phyloP scores from a whole-genome alignment of 1,140 invertebrate genomes.

The Bombus consobrinus region DNA sequence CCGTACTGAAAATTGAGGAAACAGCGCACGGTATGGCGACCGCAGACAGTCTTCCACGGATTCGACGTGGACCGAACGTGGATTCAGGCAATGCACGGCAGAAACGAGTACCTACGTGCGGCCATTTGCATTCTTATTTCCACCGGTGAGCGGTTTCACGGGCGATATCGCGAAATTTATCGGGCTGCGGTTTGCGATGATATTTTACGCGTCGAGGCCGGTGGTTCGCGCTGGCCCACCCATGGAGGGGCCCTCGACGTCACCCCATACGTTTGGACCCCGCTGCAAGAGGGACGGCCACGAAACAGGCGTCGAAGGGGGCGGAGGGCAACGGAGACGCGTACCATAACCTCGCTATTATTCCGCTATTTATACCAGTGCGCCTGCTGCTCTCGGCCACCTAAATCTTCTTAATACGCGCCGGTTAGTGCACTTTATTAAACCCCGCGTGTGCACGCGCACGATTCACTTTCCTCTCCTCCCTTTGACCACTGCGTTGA shows the following conservation, averaged over 20 bases:
- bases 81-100: not conserved
- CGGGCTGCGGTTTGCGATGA: slow-evolving; percentile 77
- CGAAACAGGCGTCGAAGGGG: slow-evolving; percentile 35
- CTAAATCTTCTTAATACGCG: slow-evolving; percentile 79
- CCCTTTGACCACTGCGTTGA: not conserved
- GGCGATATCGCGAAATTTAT: slow-evolving; percentile 78
- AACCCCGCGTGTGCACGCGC: slow-evolving; percentile 61
- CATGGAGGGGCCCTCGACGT: slow-evolving; percentile 73
- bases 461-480: slow-evolving; percentile 11
- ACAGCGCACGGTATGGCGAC: not conserved
- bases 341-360: slow-evolving; percentile 77
- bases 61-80: not conserved
- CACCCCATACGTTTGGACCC: slow-evolving; percentile 76
- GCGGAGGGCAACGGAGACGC: slow-evolving; percentile 57
- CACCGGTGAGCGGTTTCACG: slow-evolving; percentile 71
- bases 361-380: slow-evolving; percentile 77
- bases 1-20: not conserved
- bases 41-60: no score
- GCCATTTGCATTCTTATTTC: slow-evolving; percentile 67
- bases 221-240: slow-evolving; percentile 71
- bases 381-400: slow-evolving; percentile 69
- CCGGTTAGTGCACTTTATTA: slow-evolving; percentile 76
- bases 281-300: slow-evolving; percentile 43
- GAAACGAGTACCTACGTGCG: slow-evolving; percentile 1
- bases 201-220: slow-evolving; percentile 74